Evolutionary conservation across 2,113 vertebrate species (phyloP).

Genomic region (Ariopsis seemanni): DNA sequence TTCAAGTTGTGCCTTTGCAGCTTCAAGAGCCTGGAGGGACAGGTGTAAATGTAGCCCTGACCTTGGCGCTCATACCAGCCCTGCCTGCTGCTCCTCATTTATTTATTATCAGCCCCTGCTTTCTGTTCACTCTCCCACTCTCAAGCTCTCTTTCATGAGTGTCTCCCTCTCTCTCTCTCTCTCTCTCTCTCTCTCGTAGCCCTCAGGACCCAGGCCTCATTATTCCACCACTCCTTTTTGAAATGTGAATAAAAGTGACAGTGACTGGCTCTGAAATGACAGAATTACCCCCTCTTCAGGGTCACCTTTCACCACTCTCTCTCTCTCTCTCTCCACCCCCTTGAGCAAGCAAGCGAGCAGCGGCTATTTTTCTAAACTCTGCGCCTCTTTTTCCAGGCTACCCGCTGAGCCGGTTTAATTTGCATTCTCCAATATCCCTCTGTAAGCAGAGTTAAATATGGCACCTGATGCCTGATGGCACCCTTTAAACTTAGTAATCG

Average conservation of each 20-base stretch:
- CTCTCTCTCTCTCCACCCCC: slow-evolving; percentile 33
- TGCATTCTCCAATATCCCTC: slow-evolving; percentile 9
- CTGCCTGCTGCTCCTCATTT: slow-evolving; percentile 68
- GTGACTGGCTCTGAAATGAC: slow-evolving; percentile 66
- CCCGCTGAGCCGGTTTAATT: background rate
- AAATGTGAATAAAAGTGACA: slow-evolving; percentile 76
- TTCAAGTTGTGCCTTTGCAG: slow-evolving; percentile 68
- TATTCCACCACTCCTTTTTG: slow-evolving; percentile 63
- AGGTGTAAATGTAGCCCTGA: slow-evolving; percentile 73
- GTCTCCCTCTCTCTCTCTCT: slow-evolving; percentile 32
- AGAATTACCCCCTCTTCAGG: slow-evolving; percentile 71
- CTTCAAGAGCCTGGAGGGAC: slow-evolving; percentile 74
- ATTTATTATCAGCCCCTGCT: slow-evolving; percentile 61
- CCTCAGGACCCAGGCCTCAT: slow-evolving; percentile 64
- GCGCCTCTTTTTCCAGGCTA: background rate
- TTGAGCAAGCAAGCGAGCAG: background rate
- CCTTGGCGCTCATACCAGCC: slow-evolving; percentile 66
- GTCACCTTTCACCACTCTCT: slow-evolving; percentile 63
- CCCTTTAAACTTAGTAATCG: background rate
- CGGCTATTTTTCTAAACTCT: slow-evolving; percentile 6
- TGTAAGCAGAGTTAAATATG: slow-evolving; percentile 8
- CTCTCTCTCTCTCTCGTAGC: slow-evolving; percentile 37
- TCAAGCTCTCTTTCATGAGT: slow-evolving; percentile 31
- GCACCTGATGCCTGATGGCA: background rate
- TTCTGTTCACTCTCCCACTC: slow-evolving; percentile 40